A percentile compares a stretch with the other conserved stretches of the same genome.
Evolutionary conservation across 2,888 invertebrate genomes (phyloP).

Genomic region (Monochamus alternatus): DNA sequence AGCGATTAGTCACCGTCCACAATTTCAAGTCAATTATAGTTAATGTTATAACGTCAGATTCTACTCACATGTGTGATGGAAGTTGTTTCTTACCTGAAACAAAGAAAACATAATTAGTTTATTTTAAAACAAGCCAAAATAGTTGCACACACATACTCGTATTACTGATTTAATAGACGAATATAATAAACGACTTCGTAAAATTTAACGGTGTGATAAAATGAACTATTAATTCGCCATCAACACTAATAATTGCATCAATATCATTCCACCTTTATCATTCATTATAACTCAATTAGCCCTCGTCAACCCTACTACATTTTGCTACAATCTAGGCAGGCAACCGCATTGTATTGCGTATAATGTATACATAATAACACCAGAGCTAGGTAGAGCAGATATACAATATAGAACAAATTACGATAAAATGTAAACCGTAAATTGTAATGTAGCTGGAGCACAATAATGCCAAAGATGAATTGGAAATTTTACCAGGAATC

Average conservation of each 20-base stretch:
- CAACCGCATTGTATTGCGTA: conserved; percentile 20
- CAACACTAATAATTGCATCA: conserved; percentile 31
- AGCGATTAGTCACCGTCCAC: too few species aligned
- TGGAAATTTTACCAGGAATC: conserved; percentile 3
- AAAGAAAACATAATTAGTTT: conserved; percentile 25
- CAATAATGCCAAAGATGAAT: neutral
- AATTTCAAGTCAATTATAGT: too few species aligned
- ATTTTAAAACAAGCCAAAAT: neutral
- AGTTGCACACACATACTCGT: neutral
- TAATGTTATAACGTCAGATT: too few species aligned
- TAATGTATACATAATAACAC: conserved; percentile 26
- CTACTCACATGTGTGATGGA: too few species aligned
- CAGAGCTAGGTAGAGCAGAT: conserved; percentile 20
- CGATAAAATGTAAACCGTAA: conserved; percentile 22
- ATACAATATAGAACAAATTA: conserved; percentile 25
- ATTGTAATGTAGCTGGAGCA: neutral
- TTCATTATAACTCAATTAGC: conserved; percentile 35
- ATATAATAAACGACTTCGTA: conserved; percentile 31
- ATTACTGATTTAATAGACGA: neutral
- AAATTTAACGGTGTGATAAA: conserved; percentile 29
- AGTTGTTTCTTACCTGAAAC: conserved; percentile 24
- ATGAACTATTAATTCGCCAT: conserved; percentile 24
- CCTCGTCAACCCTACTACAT: conserved; percentile 22
- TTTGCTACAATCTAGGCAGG: conserved; percentile 34
- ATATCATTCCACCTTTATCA: conserved; percentile 32